phyloP scores from a whole-genome alignment of 2,888 invertebrate species.

The Drosophila neotestacea region DNA sequence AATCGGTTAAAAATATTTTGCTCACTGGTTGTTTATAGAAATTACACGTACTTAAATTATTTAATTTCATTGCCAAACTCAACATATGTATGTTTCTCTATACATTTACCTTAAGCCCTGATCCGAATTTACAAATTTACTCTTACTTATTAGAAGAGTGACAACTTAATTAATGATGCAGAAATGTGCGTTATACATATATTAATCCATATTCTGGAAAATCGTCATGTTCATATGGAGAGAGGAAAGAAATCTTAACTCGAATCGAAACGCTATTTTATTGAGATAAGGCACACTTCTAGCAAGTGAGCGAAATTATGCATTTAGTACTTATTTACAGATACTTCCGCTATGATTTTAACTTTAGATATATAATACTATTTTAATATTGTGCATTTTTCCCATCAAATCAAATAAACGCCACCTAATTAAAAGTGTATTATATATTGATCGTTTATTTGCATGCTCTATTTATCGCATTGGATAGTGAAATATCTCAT shows the following conservation, averaged over 20 bases:
- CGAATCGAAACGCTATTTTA: too few species aligned
- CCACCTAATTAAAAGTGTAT: conserved; percentile 3
- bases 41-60: conserved; percentile 55
- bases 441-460: conserved; percentile 40
- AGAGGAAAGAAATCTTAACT: too few species aligned
- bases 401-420: background rate
- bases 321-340: conserved; percentile 31
- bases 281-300: too few species aligned
- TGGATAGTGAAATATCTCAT: conserved; percentile 46
- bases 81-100: conserved; percentile 15
- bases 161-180: too few species aligned
- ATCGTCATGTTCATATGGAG: too few species aligned
- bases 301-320: background rate
- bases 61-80: conserved; percentile 3
- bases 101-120: conserved; percentile 12
- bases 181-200: too few species aligned
- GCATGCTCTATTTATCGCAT: conserved; percentile 36
- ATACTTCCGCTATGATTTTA: background rate
- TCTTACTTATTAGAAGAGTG: too few species aligned
- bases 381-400: conserved; percentile 1
- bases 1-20: conserved; percentile 4
- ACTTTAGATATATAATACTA: background rate
- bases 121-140: conserved; percentile 23
- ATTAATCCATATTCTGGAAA: too few species aligned
- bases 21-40: conserved; percentile 62